Percentiles rank a stretch among this genome's conserved stretches.
These are phyloP conservation scores for Isichthys henryi DNA, from an alignment of 2,113 vertebrate species.

Conservation along the genomic window DNA sequence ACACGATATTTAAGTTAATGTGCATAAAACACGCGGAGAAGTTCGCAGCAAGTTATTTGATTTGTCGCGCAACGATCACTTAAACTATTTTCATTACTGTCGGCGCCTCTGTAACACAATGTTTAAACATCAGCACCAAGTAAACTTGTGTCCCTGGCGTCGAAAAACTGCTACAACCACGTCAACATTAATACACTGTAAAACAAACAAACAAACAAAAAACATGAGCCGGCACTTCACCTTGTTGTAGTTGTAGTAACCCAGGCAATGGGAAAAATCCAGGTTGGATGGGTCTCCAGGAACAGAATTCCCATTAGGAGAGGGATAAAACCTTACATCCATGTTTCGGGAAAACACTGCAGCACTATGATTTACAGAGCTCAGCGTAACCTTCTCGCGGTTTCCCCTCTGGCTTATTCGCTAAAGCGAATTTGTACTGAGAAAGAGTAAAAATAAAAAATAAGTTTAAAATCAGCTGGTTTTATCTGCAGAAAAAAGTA, in stretches of 20 bases:
- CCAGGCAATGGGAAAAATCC: conserved; percentile 96
- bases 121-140: background rate
- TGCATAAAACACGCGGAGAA: background rate
- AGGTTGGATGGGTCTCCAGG: conserved; percentile 82
- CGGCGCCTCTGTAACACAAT: background rate
- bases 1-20: background rate
- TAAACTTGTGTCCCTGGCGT: background rate
- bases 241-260: conserved; percentile 98
- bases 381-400: conserved; percentile 32
- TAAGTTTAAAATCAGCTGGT: conserved; percentile 21
- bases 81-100: background rate
- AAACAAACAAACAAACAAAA: background rate
- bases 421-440: conserved; percentile 40
- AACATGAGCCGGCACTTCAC: conserved; percentile 54
- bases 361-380: conserved; percentile 52
- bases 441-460: conserved; percentile 17
- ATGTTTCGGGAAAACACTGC: conserved; percentile 55
- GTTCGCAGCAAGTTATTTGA: background rate
- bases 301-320: conserved; percentile 76
- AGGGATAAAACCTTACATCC: conserved; percentile 98
- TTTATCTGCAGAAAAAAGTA: conserved; percentile 27
- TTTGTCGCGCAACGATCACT: background rate
- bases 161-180: background rate
- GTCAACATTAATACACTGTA: background rate
- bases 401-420: conserved; percentile 40